Evolutionary conservation across 2,113 vertebrate species (phyloP), one percentile per base, ranked within the genome.

Genomic region (Lophotis ruficrista): DNA sequence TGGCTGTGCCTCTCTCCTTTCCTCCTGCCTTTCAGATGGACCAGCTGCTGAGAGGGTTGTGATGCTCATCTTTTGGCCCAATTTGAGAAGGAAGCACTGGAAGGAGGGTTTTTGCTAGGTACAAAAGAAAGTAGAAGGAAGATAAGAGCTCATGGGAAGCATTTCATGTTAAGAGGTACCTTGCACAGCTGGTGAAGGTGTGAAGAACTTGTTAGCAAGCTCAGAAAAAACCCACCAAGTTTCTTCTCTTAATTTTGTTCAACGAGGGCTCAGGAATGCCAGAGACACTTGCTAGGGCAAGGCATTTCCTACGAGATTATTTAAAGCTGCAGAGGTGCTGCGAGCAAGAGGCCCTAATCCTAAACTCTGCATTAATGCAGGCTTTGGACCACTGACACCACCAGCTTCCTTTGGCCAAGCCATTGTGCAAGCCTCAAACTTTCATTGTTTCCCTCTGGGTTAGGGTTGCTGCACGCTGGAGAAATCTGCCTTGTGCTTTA

Each of bases 41-140:
- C 3, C 1, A 1, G 22, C 41, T n/a, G 45, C 24, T 2, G 1
- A 30, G 14, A 0, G 3, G 21, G 31, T 45, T 83, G 45, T 1
- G 1, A 60, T 28, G 19, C 17, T 43, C 47, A 37, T n/a, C 50
- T 71, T 79, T 10, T 28, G 33, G 62, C 9, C 6, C 2, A 0
- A 22, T 30, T 76, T 47, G 68, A 71, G 85, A 79, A 70, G 9
- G 6, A 2, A 1, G 1, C 14, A 27, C 21, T 70, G 10, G 30
- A 77, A 41, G 41, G 12, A 83, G 15, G 22, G 7, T 1, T 47
- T 88, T 75, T 73, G 20, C 22, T 50, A 14, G 3, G 9, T 33
- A 35, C 4, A 25, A 77, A 54, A 45, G 12, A 28, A 65, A 41
- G 18, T 1, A 73, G 54, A 58, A 16, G 30, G 45, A 76, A 35